Evolutionary conservation across 2,888 invertebrate genomes (phyloP).

Genomic region (Mechanitis mazaeus): DNA sequence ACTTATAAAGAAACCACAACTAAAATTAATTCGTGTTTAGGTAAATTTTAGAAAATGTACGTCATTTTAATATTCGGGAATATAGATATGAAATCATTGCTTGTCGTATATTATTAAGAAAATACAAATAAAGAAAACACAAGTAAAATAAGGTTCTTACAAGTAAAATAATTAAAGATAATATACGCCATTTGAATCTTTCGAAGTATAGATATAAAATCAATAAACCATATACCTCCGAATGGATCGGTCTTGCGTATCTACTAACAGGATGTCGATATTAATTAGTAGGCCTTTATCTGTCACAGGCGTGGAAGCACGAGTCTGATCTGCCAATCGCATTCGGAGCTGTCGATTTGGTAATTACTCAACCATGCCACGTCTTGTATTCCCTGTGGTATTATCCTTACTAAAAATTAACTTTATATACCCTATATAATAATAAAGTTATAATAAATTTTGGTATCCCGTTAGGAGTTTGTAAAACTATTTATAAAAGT

Average conservation of each 20-base stretch:
- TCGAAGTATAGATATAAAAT: too few relatives aligned
- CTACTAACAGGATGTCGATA: constrained; percentile 18
- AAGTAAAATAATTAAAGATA: too few relatives aligned
- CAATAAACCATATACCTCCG: constrained; percentile 9
- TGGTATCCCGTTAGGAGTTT: background rate
- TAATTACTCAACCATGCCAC: constrained; percentile 44
- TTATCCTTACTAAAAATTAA: background rate
- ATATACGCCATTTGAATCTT: too few relatives aligned
- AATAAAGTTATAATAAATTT: background rate
- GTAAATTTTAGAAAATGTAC: too few relatives aligned
- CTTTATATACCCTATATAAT: background rate
- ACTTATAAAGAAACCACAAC: too few relatives aligned
- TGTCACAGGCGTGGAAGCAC: constrained; percentile 45
- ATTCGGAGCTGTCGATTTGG: constrained; percentile 38
- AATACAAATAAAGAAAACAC: too few relatives aligned
- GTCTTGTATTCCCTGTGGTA: constrained; percentile 22
- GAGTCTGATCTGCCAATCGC: constrained; percentile 50
- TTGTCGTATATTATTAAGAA: too few relatives aligned
- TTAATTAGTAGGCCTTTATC: constrained; percentile 52
- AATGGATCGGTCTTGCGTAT: constrained; percentile 8
- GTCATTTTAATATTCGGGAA: too few relatives aligned
- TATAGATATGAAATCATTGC: too few relatives aligned
- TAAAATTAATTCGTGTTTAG: too few relatives aligned
- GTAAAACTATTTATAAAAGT: background rate
- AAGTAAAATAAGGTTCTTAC: too few relatives aligned